phyloP scores from a whole-genome alignment of 2,113 vertebrate genomes.

The Oncorhynchus nerka region DNA sequence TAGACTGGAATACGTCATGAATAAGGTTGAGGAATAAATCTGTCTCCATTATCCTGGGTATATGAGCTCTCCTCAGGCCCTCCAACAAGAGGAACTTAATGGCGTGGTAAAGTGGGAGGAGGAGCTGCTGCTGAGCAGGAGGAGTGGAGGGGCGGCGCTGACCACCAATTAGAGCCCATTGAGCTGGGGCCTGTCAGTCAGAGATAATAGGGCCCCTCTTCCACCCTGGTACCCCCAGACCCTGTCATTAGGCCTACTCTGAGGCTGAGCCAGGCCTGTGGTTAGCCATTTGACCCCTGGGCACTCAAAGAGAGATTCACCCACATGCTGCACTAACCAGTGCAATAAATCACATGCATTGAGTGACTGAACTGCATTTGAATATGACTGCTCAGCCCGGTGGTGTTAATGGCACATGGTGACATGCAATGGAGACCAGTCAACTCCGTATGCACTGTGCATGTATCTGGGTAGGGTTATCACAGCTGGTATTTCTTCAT shows the following conservation, averaged over 20 bases:
- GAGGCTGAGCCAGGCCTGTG: constrained; percentile 40
- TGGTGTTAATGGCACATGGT: too few relatives aligned
- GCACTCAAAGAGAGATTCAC: not conserved
- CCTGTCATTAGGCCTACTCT: constrained; percentile 65
- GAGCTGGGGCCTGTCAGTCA: constrained; percentile 61
- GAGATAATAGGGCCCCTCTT: constrained; percentile 54
- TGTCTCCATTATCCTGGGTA: not conserved
- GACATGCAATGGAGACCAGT: too few relatives aligned
- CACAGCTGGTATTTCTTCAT: constrained; percentile 46
- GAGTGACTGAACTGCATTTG: constrained; percentile 1
- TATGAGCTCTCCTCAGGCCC: constrained; percentile 44
- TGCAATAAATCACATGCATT: not conserved
- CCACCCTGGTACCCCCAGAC: constrained; percentile 55
- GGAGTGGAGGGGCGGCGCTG: constrained; percentile 49
- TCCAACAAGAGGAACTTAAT: constrained; percentile 67
- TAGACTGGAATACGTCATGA: not conserved
- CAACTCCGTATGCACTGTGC: constrained; percentile 13
- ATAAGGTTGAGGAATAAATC: too few relatives aligned
- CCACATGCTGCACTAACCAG: too few relatives aligned
- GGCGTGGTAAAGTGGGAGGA: constrained; percentile 67
- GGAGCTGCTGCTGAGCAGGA: constrained; percentile 36
- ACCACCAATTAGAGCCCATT: constrained; percentile 77
- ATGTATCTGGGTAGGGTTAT: constrained; percentile 17
- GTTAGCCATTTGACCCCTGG: constrained; percentile 65
- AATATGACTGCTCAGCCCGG: too few relatives aligned